phyloP scores from a whole-genome alignment of 2,888 invertebrate species.

The Drosophila tripunctata region DNA sequence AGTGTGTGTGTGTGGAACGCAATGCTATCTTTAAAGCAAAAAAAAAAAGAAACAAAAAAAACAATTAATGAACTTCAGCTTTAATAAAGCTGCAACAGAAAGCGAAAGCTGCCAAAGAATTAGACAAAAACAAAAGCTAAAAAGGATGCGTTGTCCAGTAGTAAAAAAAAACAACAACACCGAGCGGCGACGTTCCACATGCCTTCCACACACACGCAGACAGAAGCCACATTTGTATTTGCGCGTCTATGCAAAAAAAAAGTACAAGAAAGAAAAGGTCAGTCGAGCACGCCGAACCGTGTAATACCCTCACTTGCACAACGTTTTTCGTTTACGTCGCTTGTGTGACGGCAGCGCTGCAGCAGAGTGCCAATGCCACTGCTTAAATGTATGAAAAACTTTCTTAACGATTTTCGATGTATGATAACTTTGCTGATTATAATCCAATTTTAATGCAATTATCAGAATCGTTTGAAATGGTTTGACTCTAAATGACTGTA shows the following conservation, averaged over 20 bases:
- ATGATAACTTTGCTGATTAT: too few relatives aligned
- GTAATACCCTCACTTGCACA: too few relatives aligned
- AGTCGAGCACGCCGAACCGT: too few relatives aligned
- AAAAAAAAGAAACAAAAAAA: constrained; percentile 33
- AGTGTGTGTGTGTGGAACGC: constrained; percentile 34
- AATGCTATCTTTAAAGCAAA: constrained; percentile 37
- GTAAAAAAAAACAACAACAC: neutral
- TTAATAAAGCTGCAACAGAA: constrained; percentile 9
- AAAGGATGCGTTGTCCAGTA: constrained; percentile 12
- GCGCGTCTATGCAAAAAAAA: constrained; percentile 51
- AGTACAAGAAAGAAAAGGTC: constrained; percentile 5
- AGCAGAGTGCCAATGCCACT: too few relatives aligned
- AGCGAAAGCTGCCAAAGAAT: constrained; percentile 48
- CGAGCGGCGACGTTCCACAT: constrained; percentile 82
- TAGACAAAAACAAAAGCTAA: constrained; percentile 31
- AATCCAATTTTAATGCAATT: too few relatives aligned
- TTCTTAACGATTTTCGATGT: too few relatives aligned
- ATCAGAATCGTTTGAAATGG: too few relatives aligned
- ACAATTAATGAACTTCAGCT: constrained; percentile 15
- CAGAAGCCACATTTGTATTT: constrained; percentile 43
- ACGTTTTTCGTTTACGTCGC: too few relatives aligned
- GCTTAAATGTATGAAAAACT: too few relatives aligned
- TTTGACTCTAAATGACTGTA: too few relatives aligned
- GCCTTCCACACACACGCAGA: constrained; percentile 68
- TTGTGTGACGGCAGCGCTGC: too few relatives aligned